These are phyloP conservation scores for Ricordea florida DNA, from an alignment of 92 coral and sea anemone genomes.

Conservation along the genomic window DNA sequence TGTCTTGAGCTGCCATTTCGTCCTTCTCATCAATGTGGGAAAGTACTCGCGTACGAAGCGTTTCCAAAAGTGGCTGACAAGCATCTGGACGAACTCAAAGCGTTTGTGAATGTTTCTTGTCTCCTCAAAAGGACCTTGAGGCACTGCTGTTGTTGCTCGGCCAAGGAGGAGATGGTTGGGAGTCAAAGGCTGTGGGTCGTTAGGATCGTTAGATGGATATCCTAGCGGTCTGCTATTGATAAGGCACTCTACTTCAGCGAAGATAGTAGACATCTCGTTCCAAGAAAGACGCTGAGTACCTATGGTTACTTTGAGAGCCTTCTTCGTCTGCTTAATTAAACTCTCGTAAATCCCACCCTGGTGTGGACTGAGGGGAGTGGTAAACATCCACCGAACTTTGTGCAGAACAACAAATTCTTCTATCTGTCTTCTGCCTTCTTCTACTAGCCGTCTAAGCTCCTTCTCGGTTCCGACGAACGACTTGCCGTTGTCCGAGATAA, in stretches of 20 bases:
- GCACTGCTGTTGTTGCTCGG: conserved; percentile 26
- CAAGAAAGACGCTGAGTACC: conserved; percentile 17
- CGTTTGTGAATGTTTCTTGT: conserved; percentile 15
- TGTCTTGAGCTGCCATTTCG: too few species aligned
- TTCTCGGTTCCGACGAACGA: conserved; percentile 51
- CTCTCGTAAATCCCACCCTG: too few species aligned
- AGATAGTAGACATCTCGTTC: conserved; percentile 41
- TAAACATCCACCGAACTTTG: too few species aligned
- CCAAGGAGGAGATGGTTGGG: conserved; percentile 39
- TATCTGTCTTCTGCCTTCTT: conserved; percentile 6
- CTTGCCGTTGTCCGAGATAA: conserved; percentile 46
- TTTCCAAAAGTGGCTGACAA: too few species aligned
- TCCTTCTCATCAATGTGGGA: too few species aligned
- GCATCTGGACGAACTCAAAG: conserved; percentile 38
- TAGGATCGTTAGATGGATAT: background rate
- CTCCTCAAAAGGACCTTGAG: conserved; percentile 13
- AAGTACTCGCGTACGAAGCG: too few species aligned
- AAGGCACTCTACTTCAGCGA: conserved; percentile 26
- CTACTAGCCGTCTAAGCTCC: conserved; percentile 9
- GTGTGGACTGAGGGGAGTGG: too few species aligned
- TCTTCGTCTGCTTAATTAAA: too few species aligned
- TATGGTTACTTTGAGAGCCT: conserved; percentile 1
- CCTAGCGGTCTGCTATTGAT: conserved; percentile 23
- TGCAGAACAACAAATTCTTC: too few species aligned
- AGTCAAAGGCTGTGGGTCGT: background rate